phyloP scores from a whole-genome alignment of 2,113 vertebrate genomes.

The Lophochroa leadbeateri region DNA sequence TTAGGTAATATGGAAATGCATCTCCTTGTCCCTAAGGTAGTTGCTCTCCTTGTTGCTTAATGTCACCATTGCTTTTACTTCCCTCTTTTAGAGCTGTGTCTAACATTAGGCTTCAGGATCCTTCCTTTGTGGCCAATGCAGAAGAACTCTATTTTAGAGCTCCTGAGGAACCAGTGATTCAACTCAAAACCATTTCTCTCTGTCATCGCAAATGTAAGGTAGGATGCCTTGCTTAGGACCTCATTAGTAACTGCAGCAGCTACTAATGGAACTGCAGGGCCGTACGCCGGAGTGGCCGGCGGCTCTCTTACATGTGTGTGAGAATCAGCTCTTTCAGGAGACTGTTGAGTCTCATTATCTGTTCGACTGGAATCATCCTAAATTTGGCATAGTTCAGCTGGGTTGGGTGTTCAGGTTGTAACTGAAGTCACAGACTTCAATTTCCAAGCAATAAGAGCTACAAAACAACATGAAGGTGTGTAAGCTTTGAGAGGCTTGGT shows the following conservation, averaged over 20 bases:
- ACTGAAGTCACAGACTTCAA: not conserved
- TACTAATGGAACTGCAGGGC: not conserved
- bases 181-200: not conserved
- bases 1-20: not conserved
- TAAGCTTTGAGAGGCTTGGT: not conserved
- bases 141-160: not conserved
- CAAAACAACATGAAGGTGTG: not conserved
- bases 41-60: not conserved
- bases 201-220: not conserved
- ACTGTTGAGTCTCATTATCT: not conserved
- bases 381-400: not conserved
- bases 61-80: not conserved
- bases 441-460: not conserved
- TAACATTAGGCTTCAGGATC: not conserved
- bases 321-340: not conserved
- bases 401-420: not conserved
- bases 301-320: not conserved
- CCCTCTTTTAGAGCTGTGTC: not conserved
- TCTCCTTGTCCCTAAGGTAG: not conserved
- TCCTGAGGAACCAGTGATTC: not conserved
- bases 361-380: not conserved
- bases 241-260: not conserved
- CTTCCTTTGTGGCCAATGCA: not conserved
- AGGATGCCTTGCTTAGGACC: not conserved
- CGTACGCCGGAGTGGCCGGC: fast-evolving